Conservation (phyloP, 2,888 invertebrate genomes). For the Coremacera marginata region DNA sequence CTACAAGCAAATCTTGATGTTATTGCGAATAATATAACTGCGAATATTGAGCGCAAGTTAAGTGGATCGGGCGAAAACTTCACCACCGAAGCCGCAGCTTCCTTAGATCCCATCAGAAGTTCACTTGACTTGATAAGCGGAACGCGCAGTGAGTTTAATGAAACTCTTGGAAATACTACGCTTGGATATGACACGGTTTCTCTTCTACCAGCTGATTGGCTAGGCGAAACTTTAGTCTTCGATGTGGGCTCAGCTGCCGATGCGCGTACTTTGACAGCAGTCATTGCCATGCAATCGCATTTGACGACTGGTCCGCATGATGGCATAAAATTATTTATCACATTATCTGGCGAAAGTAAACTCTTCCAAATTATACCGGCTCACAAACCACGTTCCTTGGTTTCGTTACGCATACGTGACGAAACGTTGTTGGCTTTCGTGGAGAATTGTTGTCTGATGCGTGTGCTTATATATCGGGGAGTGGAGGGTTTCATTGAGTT, state of each 20-base stretch:
- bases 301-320: slow-evolving; percentile 47
- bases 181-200: not conserved
- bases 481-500: slow-evolving; percentile 66
- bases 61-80: not conserved
- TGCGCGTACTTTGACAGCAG: slow-evolving; percentile 64
- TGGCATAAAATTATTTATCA: slow-evolving; percentile 70
- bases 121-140: too few species aligned
- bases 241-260: slow-evolving; percentile 39
- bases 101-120: too few species aligned
- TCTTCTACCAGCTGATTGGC: not conserved
- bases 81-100: not conserved
- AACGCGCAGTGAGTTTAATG: not conserved
- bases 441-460: slow-evolving; percentile 62
- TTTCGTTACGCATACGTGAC: slow-evolving; percentile 64
- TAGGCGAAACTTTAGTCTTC: slow-evolving; percentile 44
- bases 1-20: slow-evolving; percentile 50
- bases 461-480: slow-evolving; percentile 63
- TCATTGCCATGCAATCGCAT: slow-evolving; percentile 52
- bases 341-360: slow-evolving; percentile 67
- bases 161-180: not conserved
- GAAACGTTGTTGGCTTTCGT: slow-evolving; percentile 71
- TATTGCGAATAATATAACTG: slow-evolving; percentile 34
- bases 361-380: slow-evolving; percentile 72
- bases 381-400: slow-evolving; percentile 70
- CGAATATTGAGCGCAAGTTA: not conserved